Conservation (phyloP, 2,797 vertebrate genomes). For the Sylvilagus floridanus region DNA sequence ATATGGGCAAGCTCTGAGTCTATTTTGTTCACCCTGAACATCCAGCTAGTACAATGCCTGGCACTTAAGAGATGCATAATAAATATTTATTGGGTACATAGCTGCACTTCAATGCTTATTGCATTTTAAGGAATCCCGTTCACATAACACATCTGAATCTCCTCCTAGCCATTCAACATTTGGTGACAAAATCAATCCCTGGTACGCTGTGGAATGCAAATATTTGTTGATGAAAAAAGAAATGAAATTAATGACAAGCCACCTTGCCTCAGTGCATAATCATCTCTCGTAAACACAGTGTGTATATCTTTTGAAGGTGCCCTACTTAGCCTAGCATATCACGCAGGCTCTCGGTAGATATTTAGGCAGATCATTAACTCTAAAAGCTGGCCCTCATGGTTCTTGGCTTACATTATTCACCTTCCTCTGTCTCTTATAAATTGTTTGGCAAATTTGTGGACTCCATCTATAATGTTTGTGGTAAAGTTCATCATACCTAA, state of each 20-base stretch:
- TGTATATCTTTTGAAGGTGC: background rate
- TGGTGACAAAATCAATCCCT: background rate
- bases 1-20: background rate
- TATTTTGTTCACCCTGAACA: constrained; percentile 17
- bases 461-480: background rate
- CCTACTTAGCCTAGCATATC: background rate
- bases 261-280: background rate
- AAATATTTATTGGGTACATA: background rate
- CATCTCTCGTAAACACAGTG: background rate
- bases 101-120: background rate
- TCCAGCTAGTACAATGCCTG: background rate
- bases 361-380: background rate
- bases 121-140: background rate
- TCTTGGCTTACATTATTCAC: constrained; percentile 3
- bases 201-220: background rate
- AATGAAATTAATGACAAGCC: background rate
- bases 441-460: constrained; percentile 14
- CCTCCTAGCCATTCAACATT: background rate
- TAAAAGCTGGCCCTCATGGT: background rate
- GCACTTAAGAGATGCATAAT: background rate
- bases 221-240: constrained; percentile 6
- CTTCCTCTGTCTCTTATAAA: constrained; percentile 42
- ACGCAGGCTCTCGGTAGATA: background rate
- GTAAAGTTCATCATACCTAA: background rate
- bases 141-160: background rate